phyloP scores from a whole-genome alignment of 2,888 invertebrate species.

The Aquatica leii region DNA sequence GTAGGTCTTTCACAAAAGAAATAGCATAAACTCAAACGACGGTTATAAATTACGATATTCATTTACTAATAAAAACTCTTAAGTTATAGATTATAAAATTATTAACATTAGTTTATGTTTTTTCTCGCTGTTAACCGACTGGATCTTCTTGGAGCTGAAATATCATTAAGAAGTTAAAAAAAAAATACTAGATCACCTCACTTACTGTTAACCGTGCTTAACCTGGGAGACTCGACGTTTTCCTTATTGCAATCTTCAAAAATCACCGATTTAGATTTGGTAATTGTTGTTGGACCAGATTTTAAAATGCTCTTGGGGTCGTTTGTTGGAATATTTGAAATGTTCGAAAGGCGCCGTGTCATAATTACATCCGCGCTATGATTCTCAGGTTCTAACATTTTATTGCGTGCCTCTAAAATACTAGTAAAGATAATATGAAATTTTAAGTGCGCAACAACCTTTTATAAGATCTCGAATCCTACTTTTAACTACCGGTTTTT shows the following conservation, averaged over 20 bases:
- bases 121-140: not conserved
- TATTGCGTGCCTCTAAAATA: not conserved
- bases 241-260: not conserved
- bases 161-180: no score
- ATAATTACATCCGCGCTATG: not conserved
- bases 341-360: not conserved
- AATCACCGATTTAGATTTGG: not conserved
- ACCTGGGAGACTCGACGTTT: not conserved
- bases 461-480: not conserved
- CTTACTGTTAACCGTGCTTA: no score
- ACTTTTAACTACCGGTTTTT: not conserved
- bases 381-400: not conserved
- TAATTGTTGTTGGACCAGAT: not conserved
- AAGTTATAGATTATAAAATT: no score
- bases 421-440: not conserved
- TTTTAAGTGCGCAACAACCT: not conserved
- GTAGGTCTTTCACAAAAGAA: no score
- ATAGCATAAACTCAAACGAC: no score
- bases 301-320: conserved; percentile 6
- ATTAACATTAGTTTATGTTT: not conserved
- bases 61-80: no score
- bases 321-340: not conserved
- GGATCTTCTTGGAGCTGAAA: not conserved
- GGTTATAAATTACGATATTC: no score
- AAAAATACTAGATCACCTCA: not conserved